These are phyloP conservation scores for Drosophila ercepeae DNA, from an alignment of 1,140 invertebrate species.

Conservation along the genomic window DNA sequence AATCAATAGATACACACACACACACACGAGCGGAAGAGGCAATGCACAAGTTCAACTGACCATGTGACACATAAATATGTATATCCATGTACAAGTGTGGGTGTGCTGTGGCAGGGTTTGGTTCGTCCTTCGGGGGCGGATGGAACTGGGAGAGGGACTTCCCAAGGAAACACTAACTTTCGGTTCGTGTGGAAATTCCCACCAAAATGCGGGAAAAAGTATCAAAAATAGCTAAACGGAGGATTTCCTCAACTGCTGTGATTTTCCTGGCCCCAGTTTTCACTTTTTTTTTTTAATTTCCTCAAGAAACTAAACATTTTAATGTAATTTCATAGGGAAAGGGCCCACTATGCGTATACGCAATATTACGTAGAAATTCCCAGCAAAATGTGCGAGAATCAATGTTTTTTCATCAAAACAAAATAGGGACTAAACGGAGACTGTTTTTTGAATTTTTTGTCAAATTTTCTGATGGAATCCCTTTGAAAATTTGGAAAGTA, in stretches of 20 bases:
- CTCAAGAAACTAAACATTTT: neutral
- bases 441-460: too few relatives aligned
- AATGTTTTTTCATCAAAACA: too few relatives aligned
- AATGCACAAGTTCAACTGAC: constrained; percentile 76
- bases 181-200: constrained; percentile 37
- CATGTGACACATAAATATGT: constrained; percentile 74
- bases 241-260: neutral
- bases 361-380: neutral
- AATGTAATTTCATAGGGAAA: neutral
- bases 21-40: constrained; percentile 58
- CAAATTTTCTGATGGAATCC: too few relatives aligned
- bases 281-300: neutral
- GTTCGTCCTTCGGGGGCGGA: constrained; percentile 21
- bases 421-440: too few relatives aligned
- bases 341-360: neutral
- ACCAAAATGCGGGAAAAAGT: constrained; percentile 20
- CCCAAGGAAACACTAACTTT: constrained; percentile 17
- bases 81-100: constrained; percentile 4
- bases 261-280: neutral
- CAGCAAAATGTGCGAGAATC: too few relatives aligned
- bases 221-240: constrained; percentile 21
- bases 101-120: neutral
- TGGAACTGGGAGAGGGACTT: constrained; percentile 7
- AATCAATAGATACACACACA: constrained; percentile 39
- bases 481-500: too few relatives aligned